Evolutionary conservation across 1,140 invertebrate species (phyloP).

Genomic region (honey bee (Apis mellifera)): Amel_HAv3.1 CM009943.2:7057501-7058000

Average conservation of each 20-base stretch:
- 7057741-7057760: conserved; percentile 15
- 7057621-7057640: too few species aligned
- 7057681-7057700: too few species aligned
- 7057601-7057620: too few species aligned
- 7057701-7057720: too few species aligned
- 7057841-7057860: conserved; percentile 5
- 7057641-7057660: not conserved
- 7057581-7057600: too few species aligned
- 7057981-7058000: conserved; percentile 65
- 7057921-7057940: conserved; percentile 47
- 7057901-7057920: conserved; percentile 47
- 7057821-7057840: conserved; percentile 38
- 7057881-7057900: conserved; percentile 42
- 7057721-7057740: not conserved
- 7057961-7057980: conserved; percentile 43
- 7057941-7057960: conserved; percentile 10
- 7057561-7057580: too few species aligned
- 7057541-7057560: not conserved
- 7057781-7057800: not conserved
- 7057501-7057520: too few species aligned
- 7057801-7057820: conserved; percentile 33
- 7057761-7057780: conserved; percentile 7
- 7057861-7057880: conserved; percentile 40
- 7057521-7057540: not conserved
- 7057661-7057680: too few species aligned